These are phyloP conservation scores for Drosophila subsilvestris DNA, from an alignment of 2,888 invertebrate species.

Conservation along the genomic window DNA sequence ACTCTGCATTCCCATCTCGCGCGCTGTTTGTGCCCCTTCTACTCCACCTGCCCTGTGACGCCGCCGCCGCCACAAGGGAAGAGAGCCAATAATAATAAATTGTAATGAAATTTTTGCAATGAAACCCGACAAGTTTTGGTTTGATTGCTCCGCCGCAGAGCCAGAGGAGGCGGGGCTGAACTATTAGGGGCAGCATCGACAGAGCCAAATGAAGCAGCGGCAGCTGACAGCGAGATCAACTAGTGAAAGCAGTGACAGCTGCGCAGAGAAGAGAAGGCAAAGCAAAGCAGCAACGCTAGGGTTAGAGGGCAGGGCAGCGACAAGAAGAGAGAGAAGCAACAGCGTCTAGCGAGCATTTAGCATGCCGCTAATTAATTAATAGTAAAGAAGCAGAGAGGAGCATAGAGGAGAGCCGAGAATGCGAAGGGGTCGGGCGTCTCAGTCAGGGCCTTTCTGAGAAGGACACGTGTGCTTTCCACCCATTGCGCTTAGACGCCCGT, in stretches of 20 bases:
- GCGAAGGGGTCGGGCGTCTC: neutral
- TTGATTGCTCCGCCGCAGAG: slow-evolving; percentile 57
- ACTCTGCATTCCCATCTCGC: neutral
- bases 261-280: neutral
- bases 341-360: slow-evolving; percentile 63
- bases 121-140: slow-evolving; percentile 76
- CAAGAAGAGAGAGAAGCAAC: neutral
- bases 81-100: slow-evolving; percentile 48
- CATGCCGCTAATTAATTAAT: slow-evolving; percentile 73
- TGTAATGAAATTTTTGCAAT: slow-evolving; percentile 71
- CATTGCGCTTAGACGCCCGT: too few relatives aligned
- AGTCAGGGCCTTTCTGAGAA: neutral
- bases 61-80: slow-evolving; percentile 10
- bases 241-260: neutral
- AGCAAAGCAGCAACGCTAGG: neutral
- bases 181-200: neutral
- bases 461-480: slow-evolving; percentile 23
- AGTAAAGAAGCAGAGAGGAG: neutral
- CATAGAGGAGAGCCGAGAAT: neutral
- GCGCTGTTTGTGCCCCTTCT: neutral
- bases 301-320: neutral
- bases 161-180: neutral
- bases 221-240: neutral
- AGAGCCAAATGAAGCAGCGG: neutral
- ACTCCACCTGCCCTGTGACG: neutral